Base-by-base conservation (phyloP, 92 coral and sea anemone species). In the Parazoanthus darwini region DNA sequence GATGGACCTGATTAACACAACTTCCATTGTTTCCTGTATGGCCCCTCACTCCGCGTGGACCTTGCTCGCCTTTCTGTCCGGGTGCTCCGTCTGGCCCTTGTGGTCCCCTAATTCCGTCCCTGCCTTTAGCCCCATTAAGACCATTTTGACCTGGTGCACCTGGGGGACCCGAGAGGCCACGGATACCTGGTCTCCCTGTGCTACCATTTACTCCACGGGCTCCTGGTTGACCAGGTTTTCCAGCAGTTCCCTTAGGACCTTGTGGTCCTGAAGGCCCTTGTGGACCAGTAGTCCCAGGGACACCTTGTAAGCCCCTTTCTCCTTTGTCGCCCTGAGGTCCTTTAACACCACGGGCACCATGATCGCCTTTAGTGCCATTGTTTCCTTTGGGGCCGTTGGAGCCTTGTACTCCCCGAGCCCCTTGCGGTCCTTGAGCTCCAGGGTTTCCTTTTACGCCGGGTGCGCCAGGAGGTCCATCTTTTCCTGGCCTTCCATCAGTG, bases 41-140 rank as follows among this genome's bases (percentile, higher is more conserved):
- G 44, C 44, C 56, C 33, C 18, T 88, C 18, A 25, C 9, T 58
- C 79, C 51, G 5, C 74, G 50, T 22, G 65, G 23, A 22, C 89
- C 44, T 80, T 79, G 43, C 39, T 23, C 35, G n/a, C 82, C 78
- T 26, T 59, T 85, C 2, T 78, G 42, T 81, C 65, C 78, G 1
- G 78, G 43, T 16, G 7, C 25, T 8, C 78, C 78, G 7, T 15
- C 16, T 35, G 78, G 78, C 36, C 78, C 78, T 20, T 26, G 78
- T 74, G 43, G 78, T 42, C 78, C 78, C 43, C 25, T 36, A 20
- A 35, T 33, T 74, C 78, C 78, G 36, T 4, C 18, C 36, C 43
- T 74, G 20, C 78, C 78, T 20, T 74, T 36, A 35, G 78, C 43
- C 22, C 78, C 78, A 13, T 10, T 9, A 10, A 39, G 42, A 36